These are phyloP conservation scores for Scomber colias DNA, from an alignment of 2,113 vertebrate genomes.

Conservation along the genomic window DNA sequence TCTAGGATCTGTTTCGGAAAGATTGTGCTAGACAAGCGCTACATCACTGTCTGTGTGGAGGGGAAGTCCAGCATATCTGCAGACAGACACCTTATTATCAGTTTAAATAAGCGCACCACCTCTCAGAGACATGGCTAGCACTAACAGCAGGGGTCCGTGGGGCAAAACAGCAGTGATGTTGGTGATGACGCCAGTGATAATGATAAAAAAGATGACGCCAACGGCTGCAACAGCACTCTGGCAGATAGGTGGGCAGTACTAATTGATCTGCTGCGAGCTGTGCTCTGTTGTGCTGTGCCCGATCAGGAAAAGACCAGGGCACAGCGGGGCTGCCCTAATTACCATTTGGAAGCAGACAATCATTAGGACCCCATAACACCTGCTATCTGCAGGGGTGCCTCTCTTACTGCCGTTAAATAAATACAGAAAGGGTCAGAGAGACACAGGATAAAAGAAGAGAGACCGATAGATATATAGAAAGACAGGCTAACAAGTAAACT, in stretches of 20 bases:
- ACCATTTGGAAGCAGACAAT: conserved; percentile 69
- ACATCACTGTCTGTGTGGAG: conserved; percentile 41
- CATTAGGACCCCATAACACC: conserved; percentile 68
- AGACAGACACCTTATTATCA: conserved; percentile 41
- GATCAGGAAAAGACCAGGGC: conserved; percentile 60
- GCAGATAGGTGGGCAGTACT: conserved; percentile 61
- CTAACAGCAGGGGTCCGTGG: conserved; percentile 1
- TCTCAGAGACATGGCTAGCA: conserved; percentile 12
- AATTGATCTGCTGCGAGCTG: conserved; percentile 66
- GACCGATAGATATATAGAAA: conserved; percentile 17
- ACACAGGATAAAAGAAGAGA: conserved; percentile 22
- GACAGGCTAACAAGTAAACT: conserved; percentile 26
- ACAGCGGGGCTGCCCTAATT: conserved; percentile 74
- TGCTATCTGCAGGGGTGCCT: conserved; percentile 59
- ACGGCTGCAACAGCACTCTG: conserved; percentile 36
- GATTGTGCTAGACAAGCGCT: conserved; percentile 15
- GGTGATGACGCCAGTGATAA: conserved; percentile 4
- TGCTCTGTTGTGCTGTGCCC: conserved; percentile 44
- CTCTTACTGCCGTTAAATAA: conserved; percentile 46
- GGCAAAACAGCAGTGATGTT: conserved; percentile 12
- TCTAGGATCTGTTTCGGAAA: conserved; percentile 22
- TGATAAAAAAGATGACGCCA: conserved; percentile 33
- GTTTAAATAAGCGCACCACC: conserved; percentile 34
- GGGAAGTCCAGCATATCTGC: conserved; percentile 30
- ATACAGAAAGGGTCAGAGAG: conserved; percentile 22